These are phyloP conservation scores for Trilocha varians DNA, from an alignment of 2,888 invertebrate species.

Conservation along the genomic window DNA sequence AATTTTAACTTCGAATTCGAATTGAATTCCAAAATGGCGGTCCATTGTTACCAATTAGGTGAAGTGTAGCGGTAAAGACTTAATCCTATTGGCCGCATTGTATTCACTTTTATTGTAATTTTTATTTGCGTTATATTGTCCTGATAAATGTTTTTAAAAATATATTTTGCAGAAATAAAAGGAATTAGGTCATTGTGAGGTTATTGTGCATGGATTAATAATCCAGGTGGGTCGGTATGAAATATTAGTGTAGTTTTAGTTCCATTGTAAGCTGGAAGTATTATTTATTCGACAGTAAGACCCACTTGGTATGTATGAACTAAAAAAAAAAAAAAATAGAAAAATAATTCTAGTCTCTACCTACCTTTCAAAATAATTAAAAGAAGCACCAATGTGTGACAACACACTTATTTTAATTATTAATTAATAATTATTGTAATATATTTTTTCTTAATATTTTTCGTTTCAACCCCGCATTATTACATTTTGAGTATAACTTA, in stretches of 20 bases:
- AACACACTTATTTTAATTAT: too few species aligned
- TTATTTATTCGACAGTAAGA: too few species aligned
- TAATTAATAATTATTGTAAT: too few species aligned
- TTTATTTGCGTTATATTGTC: slow-evolving; percentile 26
- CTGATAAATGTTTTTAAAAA: slow-evolving; percentile 16
- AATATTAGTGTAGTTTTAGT: background rate
- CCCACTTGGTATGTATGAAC: too few species aligned
- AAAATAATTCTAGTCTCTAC: too few species aligned
- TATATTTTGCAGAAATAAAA: slow-evolving; percentile 2
- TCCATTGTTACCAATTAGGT: slow-evolving; percentile 47
- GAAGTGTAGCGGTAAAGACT: slow-evolving; percentile 38
- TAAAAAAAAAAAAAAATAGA: too few species aligned
- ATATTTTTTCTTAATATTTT: too few species aligned
- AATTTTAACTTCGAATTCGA: slow-evolving; percentile 31
- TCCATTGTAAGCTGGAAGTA: too few species aligned
- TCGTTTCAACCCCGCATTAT: too few species aligned
- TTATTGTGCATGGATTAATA: background rate
- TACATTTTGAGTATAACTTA: too few species aligned
- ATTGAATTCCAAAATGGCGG: slow-evolving; percentile 39
- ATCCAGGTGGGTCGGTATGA: background rate
- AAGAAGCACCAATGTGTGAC: too few species aligned
- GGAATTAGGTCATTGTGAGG: background rate
- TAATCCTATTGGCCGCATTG: slow-evolving; percentile 43
- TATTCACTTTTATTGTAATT: slow-evolving; percentile 28
- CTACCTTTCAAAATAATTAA: too few species aligned